Base-by-base conservation (phyloP, 2,797 vertebrate genomes). In the Betta splendens region DNA sequence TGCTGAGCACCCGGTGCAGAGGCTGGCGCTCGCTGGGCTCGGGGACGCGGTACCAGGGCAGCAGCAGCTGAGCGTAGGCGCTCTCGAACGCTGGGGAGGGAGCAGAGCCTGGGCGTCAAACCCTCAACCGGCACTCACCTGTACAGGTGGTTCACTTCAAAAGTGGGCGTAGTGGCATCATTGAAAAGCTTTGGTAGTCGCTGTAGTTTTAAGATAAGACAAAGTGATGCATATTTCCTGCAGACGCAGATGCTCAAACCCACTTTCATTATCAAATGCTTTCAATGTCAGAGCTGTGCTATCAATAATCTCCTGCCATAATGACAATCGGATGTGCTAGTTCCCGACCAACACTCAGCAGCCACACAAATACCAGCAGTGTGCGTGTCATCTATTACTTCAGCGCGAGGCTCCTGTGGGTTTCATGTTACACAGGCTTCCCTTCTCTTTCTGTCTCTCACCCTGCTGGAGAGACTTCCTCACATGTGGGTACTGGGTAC, bases 51-150 rank as follows among this genome's bases (percentile, higher is more conserved):
- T 92, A 92, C 92, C 91, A 91, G 4, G 90, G 84, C 66, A 88
- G 77, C 59, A 93, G 67, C 63, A 91, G 80, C 69, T 90, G 87
- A 51, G 66, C 45, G 62, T 94, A 94, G 64, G 80, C 85, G 21
- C 86, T 86, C 46, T 90, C 85, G 56, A 94, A 93, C 81, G 92
- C 93, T 94, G 77, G 44, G 79, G 72, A 57, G 53, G 28, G 39
- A 53, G 33, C 36, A 48, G 37, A 32, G 35, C 15, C 39, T 20
- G 9, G 39, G 36, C 7, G 37, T 72, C 67, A 65, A 75, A 74
- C 46, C 42, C 7, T n/a, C n/a, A n/a, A n/a, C n/a, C n/a, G n/a
- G n/a, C n/a, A n/a, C n/a, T n/a, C n/a, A n/a, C n/a, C n/a, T n/a
- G n/a, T n/a, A n/a, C n/a, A n/a, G n/a, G n/a, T n/a, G n/a, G 21